These are phyloP conservation scores for Gavia stellata DNA, from an alignment of 2,113 vertebrate species.

Conservation along the genomic window DNA sequence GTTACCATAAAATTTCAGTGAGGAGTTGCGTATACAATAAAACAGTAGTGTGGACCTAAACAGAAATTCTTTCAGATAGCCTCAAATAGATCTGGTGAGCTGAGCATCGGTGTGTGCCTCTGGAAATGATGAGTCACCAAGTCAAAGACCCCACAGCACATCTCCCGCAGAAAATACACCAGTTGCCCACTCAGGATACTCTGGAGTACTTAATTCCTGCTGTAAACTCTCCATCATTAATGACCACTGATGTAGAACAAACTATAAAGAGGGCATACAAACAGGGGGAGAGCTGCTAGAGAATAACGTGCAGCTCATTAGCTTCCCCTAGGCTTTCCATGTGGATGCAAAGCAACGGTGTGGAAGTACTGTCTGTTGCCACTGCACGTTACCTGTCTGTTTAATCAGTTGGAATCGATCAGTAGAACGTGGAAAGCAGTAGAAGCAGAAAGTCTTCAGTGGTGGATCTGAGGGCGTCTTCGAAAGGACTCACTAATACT, in stretches of 20 bases:
- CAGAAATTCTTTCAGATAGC: not conserved
- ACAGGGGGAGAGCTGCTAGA: not conserved
- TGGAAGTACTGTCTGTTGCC: not conserved
- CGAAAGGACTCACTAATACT: not conserved
- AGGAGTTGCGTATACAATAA: not conserved
- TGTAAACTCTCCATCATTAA: not conserved
- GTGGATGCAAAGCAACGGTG: not conserved
- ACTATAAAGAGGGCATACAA: not conserved
- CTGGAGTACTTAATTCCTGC: not conserved
- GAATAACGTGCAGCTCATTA: not conserved
- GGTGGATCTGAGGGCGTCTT: not conserved
- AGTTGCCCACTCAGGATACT: not conserved
- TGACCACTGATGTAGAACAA: not conserved
- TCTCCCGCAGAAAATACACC: fast-evolving
- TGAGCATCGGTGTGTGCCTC: fast-evolving
- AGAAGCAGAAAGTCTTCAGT: not conserved
- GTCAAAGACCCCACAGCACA: not conserved
- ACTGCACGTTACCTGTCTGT: fast-evolving
- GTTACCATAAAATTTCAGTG: not conserved
- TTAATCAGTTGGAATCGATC: not conserved
- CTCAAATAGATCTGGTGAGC: not conserved
- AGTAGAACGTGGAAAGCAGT: not conserved
- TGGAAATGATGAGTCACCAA: not conserved
- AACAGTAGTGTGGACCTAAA: not conserved
- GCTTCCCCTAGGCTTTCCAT: not conserved